These are phyloP conservation scores for Psylliodes chrysocephalus DNA, from an alignment of 2,888 invertebrate genomes.

Conservation along the genomic window DNA sequence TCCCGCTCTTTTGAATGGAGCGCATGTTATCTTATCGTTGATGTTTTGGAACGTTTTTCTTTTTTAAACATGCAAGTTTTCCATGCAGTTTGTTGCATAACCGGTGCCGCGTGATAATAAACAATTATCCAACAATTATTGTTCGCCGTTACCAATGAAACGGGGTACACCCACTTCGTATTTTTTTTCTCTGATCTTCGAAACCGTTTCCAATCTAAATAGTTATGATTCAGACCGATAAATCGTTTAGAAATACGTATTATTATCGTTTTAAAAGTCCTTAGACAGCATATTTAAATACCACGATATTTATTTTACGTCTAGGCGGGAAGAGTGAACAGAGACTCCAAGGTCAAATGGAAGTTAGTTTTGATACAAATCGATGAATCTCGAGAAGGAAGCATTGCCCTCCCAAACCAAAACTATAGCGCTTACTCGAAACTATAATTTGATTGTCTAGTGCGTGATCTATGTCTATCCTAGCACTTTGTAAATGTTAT, in stretches of 20 bases:
- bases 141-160: conserved; percentile 26
- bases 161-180: conserved; percentile 45
- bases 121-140: conserved; percentile 34
- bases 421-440: conserved; percentile 9
- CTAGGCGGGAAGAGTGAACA: conserved; percentile 60
- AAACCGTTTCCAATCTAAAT: not conserved
- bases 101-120: conserved; percentile 23
- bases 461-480: not conserved
- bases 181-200: not conserved
- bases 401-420: conserved; percentile 41
- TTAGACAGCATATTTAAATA: conserved; percentile 20
- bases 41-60: conserved; percentile 13
- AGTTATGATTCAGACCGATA: not conserved
- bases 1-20: conserved; percentile 63
- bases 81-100: conserved; percentile 12
- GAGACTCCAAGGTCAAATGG: conserved; percentile 58
- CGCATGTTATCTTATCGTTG: conserved; percentile 53
- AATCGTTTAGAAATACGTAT: not conserved
- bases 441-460: conserved; percentile 13
- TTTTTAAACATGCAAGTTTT: not conserved
- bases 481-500: not conserved
- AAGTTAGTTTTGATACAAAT: conserved; percentile 55
- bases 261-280: not conserved
- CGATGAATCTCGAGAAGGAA: conserved; percentile 37
- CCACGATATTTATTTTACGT: conserved; percentile 43